Percentiles rank a stretch among this genome's conserved stretches.
phyloP scores from a whole-genome alignment of 2,113 vertebrate species.

The Apaloderma vittatum region DNA sequence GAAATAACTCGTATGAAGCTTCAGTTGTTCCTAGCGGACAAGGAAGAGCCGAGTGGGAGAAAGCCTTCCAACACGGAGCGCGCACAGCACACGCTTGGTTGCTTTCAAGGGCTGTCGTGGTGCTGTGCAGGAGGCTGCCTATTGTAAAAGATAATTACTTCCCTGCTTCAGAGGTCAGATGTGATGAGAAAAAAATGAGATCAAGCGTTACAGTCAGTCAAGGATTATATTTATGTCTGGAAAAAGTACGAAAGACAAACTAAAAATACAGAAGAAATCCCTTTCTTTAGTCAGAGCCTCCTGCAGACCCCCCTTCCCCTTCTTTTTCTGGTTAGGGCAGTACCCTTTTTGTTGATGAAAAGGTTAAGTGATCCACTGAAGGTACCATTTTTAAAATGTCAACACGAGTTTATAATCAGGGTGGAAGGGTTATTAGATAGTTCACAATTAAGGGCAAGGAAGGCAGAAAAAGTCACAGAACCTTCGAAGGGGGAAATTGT shows the following conservation, averaged over 20 bases:
- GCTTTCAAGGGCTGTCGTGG: not conserved
- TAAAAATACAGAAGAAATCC: not conserved
- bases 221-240: not conserved
- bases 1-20: not conserved
- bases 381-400: not conserved
- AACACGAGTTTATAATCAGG: not conserved
- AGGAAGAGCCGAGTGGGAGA: not conserved
- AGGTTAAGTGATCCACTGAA: not conserved
- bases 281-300: not conserved
- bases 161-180: slow-evolving; percentile 26
- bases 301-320: not conserved
- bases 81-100: not conserved
- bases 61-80: fast-evolving
- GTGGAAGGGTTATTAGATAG: not conserved
- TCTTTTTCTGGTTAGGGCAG: not conserved
- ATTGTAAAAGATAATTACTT: not conserved
- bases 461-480: not conserved
- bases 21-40: not conserved
- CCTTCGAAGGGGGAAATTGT: not conserved
- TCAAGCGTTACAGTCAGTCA: not conserved
- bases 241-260: not conserved
- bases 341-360: not conserved
- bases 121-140: not conserved
- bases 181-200: not conserved
- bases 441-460: not conserved